phyloP scores from a whole-genome alignment of 2,113 vertebrate species.

The Tylochromis polylepis region DNA sequence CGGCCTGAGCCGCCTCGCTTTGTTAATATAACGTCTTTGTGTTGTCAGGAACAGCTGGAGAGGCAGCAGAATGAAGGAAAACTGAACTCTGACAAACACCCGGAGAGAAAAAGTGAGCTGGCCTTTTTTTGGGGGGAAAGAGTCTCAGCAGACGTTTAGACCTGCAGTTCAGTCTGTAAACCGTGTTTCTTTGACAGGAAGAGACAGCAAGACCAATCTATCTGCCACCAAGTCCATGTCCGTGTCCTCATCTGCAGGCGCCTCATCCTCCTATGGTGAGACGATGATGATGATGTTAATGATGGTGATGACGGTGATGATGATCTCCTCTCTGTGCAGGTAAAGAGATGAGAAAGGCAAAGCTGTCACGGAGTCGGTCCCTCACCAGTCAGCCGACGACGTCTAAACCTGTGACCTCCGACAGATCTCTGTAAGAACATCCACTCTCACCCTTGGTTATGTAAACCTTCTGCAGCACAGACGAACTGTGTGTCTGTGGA shows the following conservation, averaged over 20 bases:
- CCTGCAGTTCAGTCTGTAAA: neutral
- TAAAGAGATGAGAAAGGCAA: conserved; percentile 90
- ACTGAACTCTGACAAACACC: conserved; percentile 11
- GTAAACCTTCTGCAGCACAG: neutral
- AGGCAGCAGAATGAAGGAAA: conserved; percentile 43
- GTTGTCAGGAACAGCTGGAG: conserved; percentile 50
- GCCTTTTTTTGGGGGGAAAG: neutral
- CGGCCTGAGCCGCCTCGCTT: neutral
- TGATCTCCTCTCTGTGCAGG: conserved; percentile 62
- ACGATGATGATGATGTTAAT: neutral
- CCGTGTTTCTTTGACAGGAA: conserved; percentile 67
- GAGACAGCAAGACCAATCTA: conserved; percentile 81
- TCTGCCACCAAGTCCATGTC: conserved; percentile 78
- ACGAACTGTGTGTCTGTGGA: neutral
- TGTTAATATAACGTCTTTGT: neutral
- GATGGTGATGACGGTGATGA: neutral
- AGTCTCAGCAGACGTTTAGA: neutral
- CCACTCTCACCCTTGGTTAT: neutral
- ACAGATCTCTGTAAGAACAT: conserved; percentile 78
- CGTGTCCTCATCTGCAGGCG: conserved; percentile 74
- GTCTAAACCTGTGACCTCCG: conserved; percentile 81
- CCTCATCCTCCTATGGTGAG: conserved; percentile 46
- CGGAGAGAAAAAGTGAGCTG: conserved; percentile 45
- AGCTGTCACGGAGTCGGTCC: conserved; percentile 89
- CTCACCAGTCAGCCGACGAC: conserved; percentile 87